phyloP scores from a whole-genome alignment of 2,113 vertebrate genomes.

The Nerophis lumbriciformis region DNA sequence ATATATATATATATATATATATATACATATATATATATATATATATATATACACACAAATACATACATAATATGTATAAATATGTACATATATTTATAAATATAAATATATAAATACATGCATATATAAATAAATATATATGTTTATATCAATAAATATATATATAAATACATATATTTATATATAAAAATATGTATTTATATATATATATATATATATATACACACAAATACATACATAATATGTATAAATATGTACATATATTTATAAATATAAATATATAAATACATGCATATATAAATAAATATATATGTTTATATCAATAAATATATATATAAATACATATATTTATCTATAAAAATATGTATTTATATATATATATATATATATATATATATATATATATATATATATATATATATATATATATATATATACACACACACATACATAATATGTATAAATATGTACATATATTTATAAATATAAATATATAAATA shows the following conservation, averaged over 20 bases:
- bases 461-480: too few species aligned
- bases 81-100: background rate
- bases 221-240: too few species aligned
- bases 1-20: background rate
- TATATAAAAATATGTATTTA: background rate
- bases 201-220: too few species aligned
- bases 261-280: background rate
- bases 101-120: background rate
- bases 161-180: background rate
- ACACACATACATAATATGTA: too few species aligned
- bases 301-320: background rate
- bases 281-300: too few species aligned
- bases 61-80: background rate
- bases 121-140: conserved; percentile 4
- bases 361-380: too few species aligned
- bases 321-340: background rate
- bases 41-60: background rate
- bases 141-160: background rate
- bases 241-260: too few species aligned
- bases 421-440: too few species aligned
- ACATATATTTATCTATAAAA: too few species aligned
- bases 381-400: too few species aligned
- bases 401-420: too few species aligned
- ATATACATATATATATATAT: background rate
- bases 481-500: too few species aligned